Percentiles rank a stretch among this genome's conserved stretches.
These are phyloP conservation scores for Drosophila dunni DNA, from an alignment of 1,140 invertebrate species.

Conservation along the genomic window DNA sequence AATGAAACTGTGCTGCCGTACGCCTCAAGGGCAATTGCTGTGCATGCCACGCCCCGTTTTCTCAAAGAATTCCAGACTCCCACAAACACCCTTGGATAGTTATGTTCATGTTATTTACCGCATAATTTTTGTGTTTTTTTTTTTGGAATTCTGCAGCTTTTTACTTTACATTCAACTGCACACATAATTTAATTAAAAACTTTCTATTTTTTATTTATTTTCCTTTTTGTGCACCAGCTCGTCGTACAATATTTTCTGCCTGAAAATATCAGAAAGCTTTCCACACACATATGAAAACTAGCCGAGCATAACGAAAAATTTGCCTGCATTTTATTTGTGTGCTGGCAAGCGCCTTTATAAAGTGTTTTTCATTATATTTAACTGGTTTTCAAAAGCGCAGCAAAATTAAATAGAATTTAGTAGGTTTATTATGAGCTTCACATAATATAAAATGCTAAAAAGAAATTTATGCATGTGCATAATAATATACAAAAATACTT, in stretches of 20 bases:
- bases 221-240: background rate
- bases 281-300: constrained; percentile 53
- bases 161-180: constrained; percentile 73
- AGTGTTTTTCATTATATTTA: constrained; percentile 46
- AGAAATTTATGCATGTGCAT: constrained; percentile 17
- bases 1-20: constrained; percentile 67
- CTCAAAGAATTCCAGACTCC: background rate
- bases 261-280: constrained; percentile 63
- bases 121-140: constrained; percentile 60
- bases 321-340: constrained; percentile 72
- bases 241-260: constrained; percentile 29
- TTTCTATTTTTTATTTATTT: constrained; percentile 5
- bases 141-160: constrained; percentile 53
- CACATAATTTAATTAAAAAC: constrained; percentile 81
- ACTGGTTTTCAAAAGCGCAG: constrained; percentile 39
- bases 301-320: constrained; percentile 54
- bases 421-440: constrained; percentile 50
- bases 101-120: constrained; percentile 60
- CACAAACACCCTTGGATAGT: background rate
- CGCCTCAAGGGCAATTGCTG: constrained; percentile 56
- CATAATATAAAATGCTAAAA: constrained; percentile 34
- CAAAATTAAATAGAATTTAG: constrained; percentile 52
- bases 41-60: constrained; percentile 18
- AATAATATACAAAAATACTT: background rate
- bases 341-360: constrained; percentile 38